These are phyloP conservation scores for Gnathochromis pfefferi DNA, from an alignment of 2,113 vertebrate genomes.

Conservation along the genomic window DNA sequence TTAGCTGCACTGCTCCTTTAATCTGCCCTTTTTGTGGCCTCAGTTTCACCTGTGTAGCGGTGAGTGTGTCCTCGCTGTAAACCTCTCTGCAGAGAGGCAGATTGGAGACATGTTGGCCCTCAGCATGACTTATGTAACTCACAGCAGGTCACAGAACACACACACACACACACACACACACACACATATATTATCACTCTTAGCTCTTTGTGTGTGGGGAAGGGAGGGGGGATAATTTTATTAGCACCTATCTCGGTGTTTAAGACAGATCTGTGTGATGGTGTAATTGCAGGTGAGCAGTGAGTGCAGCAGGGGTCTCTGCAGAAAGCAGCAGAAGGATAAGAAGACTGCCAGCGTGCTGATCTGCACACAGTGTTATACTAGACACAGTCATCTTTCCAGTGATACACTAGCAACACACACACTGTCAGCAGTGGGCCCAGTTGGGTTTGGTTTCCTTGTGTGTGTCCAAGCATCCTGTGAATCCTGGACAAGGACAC, in stretches of 20 bases:
- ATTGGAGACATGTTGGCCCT: constrained; percentile 60
- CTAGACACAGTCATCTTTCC: not conserved
- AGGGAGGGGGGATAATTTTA: not conserved
- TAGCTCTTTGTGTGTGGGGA: not conserved
- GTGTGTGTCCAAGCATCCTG: constrained; percentile 42
- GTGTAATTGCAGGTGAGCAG: constrained; percentile 30
- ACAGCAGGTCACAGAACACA: constrained; percentile 7
- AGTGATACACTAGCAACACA: not conserved
- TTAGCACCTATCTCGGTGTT: not conserved
- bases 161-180: not conserved
- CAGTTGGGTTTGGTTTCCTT: constrained; percentile 20
- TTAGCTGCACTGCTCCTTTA: constrained; percentile 14
- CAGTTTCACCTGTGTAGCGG: constrained; percentile 17
- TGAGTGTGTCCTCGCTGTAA: not conserved
- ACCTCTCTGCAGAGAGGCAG: constrained; percentile 34
- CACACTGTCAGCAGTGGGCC: not conserved
- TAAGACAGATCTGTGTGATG: not conserved
- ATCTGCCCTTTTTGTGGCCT: constrained; percentile 10
- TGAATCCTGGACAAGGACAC: constrained; percentile 43
- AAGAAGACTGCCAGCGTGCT: not conserved
- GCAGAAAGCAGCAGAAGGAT: constrained; percentile 11
- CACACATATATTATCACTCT: not conserved
- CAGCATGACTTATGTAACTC: constrained; percentile 52
- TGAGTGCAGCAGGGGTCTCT: not conserved
- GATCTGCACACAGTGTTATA: not conserved